Evolutionary conservation across 2,113 vertebrate genomes (phyloP).

Genomic region (Hirundichthys speculiger): DNA sequence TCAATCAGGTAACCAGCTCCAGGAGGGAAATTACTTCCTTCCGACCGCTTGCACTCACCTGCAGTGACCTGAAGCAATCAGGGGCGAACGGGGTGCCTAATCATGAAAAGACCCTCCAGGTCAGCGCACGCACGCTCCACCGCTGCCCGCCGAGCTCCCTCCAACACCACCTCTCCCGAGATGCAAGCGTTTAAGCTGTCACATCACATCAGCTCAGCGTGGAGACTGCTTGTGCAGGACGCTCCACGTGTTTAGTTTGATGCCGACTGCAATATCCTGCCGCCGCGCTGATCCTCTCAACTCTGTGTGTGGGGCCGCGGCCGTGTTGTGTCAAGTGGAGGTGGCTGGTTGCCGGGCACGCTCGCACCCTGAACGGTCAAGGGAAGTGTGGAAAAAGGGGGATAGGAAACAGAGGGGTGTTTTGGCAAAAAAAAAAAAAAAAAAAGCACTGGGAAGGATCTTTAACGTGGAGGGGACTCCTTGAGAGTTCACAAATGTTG

Average conservation of each 20-base stretch:
- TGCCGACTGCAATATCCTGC: slow-evolving; percentile 89
- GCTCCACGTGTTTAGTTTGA: slow-evolving; percentile 80
- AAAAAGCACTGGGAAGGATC: background rate
- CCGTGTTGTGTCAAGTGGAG: slow-evolving; percentile 33
- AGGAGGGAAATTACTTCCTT: slow-evolving; percentile 84
- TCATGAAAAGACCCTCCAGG: slow-evolving; percentile 69
- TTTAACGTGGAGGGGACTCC: slow-evolving; percentile 11
- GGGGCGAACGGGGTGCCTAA: slow-evolving; percentile 82
- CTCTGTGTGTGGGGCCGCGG: slow-evolving; percentile 4
- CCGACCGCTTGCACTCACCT: slow-evolving; percentile 80
- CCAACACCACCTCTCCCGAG: slow-evolving; percentile 17
- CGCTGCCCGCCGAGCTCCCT: slow-evolving; percentile 38
- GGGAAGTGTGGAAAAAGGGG: slow-evolving; percentile 34
- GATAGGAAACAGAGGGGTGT: slow-evolving; percentile 35
- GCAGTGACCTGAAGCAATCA: slow-evolving; percentile 83
- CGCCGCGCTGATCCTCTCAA: slow-evolving; percentile 72
- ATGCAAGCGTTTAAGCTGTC: slow-evolving; percentile 89
- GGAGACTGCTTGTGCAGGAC: slow-evolving; percentile 81
- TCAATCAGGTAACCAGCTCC: slow-evolving; percentile 89
- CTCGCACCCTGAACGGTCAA: slow-evolving; percentile 10
- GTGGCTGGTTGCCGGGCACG: slow-evolving; percentile 30
- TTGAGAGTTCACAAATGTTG: background rate
- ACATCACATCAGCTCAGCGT: slow-evolving; percentile 76
- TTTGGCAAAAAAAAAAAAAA: background rate
- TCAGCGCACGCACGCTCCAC: slow-evolving; percentile 33